phyloP scores from a whole-genome alignment of 2,888 invertebrate species.

The Malachius bipustulatus region DNA sequence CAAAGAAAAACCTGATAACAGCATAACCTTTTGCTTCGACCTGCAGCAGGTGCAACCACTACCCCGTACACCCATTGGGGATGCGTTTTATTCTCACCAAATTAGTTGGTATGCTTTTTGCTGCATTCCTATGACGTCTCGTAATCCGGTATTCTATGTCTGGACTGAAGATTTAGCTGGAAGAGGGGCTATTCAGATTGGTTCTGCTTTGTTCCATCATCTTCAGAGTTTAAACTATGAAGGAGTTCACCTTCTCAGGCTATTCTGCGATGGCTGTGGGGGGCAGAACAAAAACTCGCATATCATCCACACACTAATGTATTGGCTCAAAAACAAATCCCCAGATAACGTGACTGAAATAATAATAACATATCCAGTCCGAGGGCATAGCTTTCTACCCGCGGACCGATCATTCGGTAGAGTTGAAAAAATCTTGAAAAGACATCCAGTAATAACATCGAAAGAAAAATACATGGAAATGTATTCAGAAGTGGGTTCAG shows the following conservation, averaged over 20 bases:
- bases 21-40: constrained; percentile 13
- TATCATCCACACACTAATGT: constrained; percentile 7
- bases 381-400: constrained; percentile 6
- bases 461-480: constrained; percentile 7
- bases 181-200: constrained; percentile 20
- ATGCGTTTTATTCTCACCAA: constrained; percentile 13
- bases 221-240: constrained; percentile 2
- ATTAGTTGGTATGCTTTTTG: constrained; percentile 13
- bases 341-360: constrained; percentile 6
- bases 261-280: constrained; percentile 23
- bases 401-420: constrained; percentile 8
- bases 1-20: constrained; percentile 8
- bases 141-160: constrained; percentile 9
- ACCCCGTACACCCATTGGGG: constrained; percentile 12
- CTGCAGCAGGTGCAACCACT: constrained; percentile 15
- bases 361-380: constrained; percentile 3
- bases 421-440: constrained; percentile 5
- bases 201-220: constrained; percentile 16
- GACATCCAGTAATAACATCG: constrained; percentile 2
- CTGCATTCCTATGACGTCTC: constrained; percentile 5
- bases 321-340: constrained; percentile 5
- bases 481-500: constrained; percentile 11
- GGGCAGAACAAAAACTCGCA: constrained; percentile 9
- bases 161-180: constrained; percentile 19
- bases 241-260: constrained; percentile 13